A percentile compares a stretch with the other conserved stretches of the same genome.
These are phyloP conservation scores for Solenopsis fugax DNA, from an alignment of 1,140 invertebrate genomes.

Conservation along the genomic window DNA sequence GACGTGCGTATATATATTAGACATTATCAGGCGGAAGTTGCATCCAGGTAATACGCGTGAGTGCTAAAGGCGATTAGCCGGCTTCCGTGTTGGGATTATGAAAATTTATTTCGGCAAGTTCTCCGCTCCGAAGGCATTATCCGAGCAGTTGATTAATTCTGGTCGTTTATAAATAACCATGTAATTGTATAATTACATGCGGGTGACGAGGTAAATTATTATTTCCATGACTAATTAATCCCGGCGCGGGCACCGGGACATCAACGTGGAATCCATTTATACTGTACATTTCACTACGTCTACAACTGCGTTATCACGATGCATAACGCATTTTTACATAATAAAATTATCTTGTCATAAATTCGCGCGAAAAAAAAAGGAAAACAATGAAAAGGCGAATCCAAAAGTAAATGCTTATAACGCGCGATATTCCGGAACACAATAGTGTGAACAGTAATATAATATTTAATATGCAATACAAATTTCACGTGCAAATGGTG, in stretches of 20 bases:
- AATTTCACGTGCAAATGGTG: conserved; percentile 1
- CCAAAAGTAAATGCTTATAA: neutral
- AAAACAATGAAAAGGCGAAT: conserved; percentile 1
- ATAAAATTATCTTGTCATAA: conserved; percentile 32
- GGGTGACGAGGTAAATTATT: conserved; percentile 53
- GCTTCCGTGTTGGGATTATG: conserved; percentile 36
- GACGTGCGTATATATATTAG: conserved; percentile 9
- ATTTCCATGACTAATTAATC: conserved; percentile 65
- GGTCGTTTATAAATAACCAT: conserved; percentile 60
- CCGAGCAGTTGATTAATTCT: conserved; percentile 53
- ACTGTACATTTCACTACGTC: conserved; percentile 32
- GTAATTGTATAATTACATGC: conserved; percentile 56
- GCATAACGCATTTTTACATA: conserved; percentile 32
- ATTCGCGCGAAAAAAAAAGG: neutral
- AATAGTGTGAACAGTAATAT: conserved; percentile 20
- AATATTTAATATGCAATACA: conserved; percentile 47
- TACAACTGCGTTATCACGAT: conserved; percentile 32
- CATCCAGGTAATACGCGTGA: conserved; percentile 51
- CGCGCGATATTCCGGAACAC: neutral
- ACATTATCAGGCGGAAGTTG: conserved; percentile 47
- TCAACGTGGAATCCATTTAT: conserved; percentile 37
- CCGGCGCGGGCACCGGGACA: neutral
- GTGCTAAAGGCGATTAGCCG: conserved; percentile 39
- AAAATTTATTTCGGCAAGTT: conserved; percentile 49
- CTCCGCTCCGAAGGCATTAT: neutral